Evolutionary conservation across 2,113 vertebrate genomes (phyloP).

Genomic region (Odocoileus virginianus): DNA sequence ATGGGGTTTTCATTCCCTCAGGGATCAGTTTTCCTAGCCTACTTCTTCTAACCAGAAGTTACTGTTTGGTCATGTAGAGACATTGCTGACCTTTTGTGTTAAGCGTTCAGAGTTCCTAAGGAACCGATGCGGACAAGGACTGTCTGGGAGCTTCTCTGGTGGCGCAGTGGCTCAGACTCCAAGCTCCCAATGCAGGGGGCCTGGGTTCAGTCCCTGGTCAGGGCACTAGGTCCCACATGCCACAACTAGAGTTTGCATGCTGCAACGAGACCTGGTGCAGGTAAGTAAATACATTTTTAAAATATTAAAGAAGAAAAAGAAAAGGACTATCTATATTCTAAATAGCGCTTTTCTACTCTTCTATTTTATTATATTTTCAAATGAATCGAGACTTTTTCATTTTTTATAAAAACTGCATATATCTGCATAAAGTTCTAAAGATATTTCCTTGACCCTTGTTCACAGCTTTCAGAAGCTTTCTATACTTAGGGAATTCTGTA

Average conservation of each 20-base stretch:
- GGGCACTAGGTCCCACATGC: not conserved
- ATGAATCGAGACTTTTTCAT: not conserved
- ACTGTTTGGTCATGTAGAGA: not conserved
- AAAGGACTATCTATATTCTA: not conserved
- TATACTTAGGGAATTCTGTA: not conserved
- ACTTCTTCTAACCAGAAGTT: not conserved
- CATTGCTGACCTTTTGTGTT: not conserved
- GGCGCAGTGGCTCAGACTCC: not conserved
- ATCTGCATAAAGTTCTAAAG: not conserved
- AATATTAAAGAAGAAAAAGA: not conserved
- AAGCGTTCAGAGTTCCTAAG: not conserved
- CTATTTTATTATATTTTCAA: not conserved
- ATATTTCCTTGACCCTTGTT: not conserved
- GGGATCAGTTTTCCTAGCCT: not conserved
- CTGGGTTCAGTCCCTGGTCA: not conserved
- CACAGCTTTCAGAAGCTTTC: not conserved
- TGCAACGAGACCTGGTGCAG: not conserved
- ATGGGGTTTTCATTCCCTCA: not conserved
- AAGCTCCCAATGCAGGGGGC: not conserved
- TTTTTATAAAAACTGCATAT: not conserved
- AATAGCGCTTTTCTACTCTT: not conserved
- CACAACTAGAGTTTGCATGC: not conserved
- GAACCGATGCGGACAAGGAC: not conserved
- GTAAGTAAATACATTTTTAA: not conserved
- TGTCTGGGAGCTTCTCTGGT: not conserved